Evolutionary conservation across 2,797 vertebrate species (phyloP).

Genomic region (Dallia pectoralis): DNA sequence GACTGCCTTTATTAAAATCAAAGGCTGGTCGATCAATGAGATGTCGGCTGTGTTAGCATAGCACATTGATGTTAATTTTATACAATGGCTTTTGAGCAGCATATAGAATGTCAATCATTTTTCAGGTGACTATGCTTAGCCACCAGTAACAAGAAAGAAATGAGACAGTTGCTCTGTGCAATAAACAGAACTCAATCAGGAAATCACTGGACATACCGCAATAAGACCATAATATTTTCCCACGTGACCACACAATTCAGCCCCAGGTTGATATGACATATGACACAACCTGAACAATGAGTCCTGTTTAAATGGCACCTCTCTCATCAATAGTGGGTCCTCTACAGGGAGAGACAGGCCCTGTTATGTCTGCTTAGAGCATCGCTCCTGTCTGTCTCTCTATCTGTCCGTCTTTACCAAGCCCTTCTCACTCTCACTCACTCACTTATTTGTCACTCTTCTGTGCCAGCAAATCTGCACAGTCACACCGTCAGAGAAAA

Average conservation of each 20-base stretch:
- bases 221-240: neutral
- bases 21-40: too few species aligned
- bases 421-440: neutral
- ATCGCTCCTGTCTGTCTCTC: neutral
- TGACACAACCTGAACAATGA: neutral
- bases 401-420: neutral
- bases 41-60: too few species aligned
- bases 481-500: neutral
- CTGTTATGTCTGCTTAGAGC: neutral
- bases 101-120: too few species aligned
- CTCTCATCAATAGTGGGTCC: neutral
- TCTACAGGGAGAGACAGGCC: neutral
- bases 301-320: neutral
- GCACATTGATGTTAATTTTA: too few species aligned
- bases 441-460: neutral
- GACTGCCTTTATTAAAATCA: too few species aligned
- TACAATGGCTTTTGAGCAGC: too few species aligned
- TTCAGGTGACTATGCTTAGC: slow-evolving; percentile 5
- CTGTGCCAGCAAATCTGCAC: neutral
- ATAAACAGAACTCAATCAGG: neutral
- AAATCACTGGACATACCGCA: slow-evolving; percentile 32
- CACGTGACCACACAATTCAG: neutral
- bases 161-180: slow-evolving; percentile 40
- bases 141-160: slow-evolving; percentile 17
- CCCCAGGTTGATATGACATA: neutral